phyloP scores from a whole-genome alignment of 1,140 invertebrate species.

The Drosophila kanapiae region DNA sequence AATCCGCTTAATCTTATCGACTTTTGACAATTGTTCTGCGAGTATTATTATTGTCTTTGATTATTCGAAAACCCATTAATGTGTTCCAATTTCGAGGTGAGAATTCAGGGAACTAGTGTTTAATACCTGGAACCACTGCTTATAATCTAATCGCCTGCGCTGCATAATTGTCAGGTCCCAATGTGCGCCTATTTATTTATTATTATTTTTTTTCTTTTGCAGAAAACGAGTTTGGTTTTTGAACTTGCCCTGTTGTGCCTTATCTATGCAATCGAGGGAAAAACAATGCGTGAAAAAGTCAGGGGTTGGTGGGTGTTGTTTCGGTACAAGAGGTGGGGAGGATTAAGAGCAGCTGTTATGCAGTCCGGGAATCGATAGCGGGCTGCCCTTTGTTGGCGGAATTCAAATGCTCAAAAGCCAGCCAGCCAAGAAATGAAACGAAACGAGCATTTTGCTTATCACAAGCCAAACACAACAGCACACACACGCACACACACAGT shows the following conservation, averaged over 20 bases:
- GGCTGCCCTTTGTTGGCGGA: slow-evolving; percentile 54
- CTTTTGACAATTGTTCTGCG: neutral
- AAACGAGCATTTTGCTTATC: slow-evolving; percentile 50
- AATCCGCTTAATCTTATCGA: neutral
- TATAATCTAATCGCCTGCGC: slow-evolving; percentile 12
- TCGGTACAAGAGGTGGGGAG: slow-evolving; percentile 13
- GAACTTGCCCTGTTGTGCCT: slow-evolving; percentile 29
- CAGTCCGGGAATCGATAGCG: slow-evolving; percentile 62
- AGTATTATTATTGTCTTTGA: neutral
- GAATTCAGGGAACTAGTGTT: neutral
- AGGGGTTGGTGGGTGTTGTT: neutral
- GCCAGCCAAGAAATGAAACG: slow-evolving; percentile 20
- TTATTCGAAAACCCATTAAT: neutral
- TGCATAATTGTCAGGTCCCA: slow-evolving; percentile 6
- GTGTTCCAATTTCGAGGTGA: neutral
- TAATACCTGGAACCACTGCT: neutral
- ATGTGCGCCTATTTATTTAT: neutral
- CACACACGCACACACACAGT: slow-evolving; percentile 15
- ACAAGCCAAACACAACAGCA: slow-evolving; percentile 36
- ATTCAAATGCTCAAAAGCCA: slow-evolving; percentile 23
- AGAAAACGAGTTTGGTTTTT: slow-evolving; percentile 42
- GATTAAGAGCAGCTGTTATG: slow-evolving; percentile 44
- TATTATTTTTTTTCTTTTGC: slow-evolving; percentile 1
- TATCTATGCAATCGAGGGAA: slow-evolving; percentile 73
- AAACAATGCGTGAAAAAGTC: slow-evolving; percentile 11